Percentiles rank a stretch among this genome's conserved stretches.
Conservation (phyloP, 2,797 vertebrate species). For the Eremophila alpestris region DNA sequence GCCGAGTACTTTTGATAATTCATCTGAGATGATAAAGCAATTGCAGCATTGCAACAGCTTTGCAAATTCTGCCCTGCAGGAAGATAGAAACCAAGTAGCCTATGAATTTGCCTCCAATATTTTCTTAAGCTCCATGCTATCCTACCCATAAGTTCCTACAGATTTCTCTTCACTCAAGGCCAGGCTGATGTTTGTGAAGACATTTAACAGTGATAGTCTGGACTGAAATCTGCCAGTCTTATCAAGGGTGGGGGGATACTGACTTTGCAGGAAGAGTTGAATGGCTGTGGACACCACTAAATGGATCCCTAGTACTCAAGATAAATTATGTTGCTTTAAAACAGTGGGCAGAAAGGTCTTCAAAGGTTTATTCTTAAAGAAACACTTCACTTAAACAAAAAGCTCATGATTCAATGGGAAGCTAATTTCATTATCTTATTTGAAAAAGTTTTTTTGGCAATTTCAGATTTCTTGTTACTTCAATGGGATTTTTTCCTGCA, state of each 20-base stretch:
- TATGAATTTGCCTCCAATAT: neutral
- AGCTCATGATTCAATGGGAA: neutral
- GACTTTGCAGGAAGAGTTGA: constrained; percentile 3
- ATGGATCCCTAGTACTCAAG: constrained; percentile 22
- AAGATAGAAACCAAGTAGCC: neutral
- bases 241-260: neutral
- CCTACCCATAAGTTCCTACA: neutral
- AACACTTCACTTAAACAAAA: neutral
- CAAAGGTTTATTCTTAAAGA: constrained; percentile 49
- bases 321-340: constrained; percentile 57
- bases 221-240: constrained; percentile 28
- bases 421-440: neutral
- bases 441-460: neutral
- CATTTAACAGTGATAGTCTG: neutral
- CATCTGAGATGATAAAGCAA: neutral
- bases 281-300: constrained; percentile 25
- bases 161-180: neutral
- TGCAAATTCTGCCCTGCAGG: neutral
- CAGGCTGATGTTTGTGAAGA: neutral
- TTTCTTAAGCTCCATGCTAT: neutral
- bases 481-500: neutral
- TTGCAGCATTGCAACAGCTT: neutral
- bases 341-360: constrained; percentile 49
- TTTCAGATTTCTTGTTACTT: neutral
- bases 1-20: neutral